Conservation (phyloP, 1,140 invertebrate genomes). For the Meloidogyne floridensis region DNA sequence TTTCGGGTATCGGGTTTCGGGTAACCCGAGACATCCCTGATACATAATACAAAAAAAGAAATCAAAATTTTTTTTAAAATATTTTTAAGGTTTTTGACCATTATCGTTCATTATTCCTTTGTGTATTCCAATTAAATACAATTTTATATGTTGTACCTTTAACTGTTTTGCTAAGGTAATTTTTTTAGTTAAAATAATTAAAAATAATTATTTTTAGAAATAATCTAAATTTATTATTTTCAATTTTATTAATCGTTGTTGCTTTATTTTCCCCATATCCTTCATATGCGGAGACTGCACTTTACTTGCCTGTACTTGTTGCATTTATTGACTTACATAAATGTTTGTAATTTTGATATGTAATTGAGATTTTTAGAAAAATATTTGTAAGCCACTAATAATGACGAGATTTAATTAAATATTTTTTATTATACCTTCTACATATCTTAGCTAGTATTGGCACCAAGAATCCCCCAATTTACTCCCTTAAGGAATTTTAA, state of each 20-base stretch:
- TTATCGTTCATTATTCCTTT: slow-evolving; percentile 89
- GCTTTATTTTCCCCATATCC: slow-evolving; percentile 96
- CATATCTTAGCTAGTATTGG: too few relatives aligned
- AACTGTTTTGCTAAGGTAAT: slow-evolving; percentile 76
- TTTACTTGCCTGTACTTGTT: slow-evolving; percentile 75
- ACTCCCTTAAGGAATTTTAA: too few relatives aligned
- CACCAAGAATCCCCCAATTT: too few relatives aligned
- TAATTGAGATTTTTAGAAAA: background rate
- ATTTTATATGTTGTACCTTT: slow-evolving; percentile 87
- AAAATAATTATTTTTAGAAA: slow-evolving; percentile 66
- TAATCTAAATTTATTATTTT: slow-evolving; percentile 82
- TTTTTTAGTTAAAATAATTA: background rate
- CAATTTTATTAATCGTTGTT: slow-evolving; percentile 80
- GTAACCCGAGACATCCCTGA: too few relatives aligned
- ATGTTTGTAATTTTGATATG: slow-evolving; percentile 71
- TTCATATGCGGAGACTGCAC: slow-evolving; percentile 88
- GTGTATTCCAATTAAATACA: slow-evolving; percentile 93
- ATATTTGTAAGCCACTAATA: background rate
- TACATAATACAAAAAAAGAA: too few relatives aligned
- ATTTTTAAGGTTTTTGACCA: slow-evolving; percentile 86
- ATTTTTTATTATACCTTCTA: too few relatives aligned
- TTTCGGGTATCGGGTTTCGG: too few relatives aligned
- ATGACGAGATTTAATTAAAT: background rate
- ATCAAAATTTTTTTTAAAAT: background rate
- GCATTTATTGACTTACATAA: slow-evolving; percentile 85